These are phyloP conservation scores for Urocyon cinereoargenteus DNA, from an alignment of 2,797 vertebrate species.

Conservation along the genomic window DNA sequence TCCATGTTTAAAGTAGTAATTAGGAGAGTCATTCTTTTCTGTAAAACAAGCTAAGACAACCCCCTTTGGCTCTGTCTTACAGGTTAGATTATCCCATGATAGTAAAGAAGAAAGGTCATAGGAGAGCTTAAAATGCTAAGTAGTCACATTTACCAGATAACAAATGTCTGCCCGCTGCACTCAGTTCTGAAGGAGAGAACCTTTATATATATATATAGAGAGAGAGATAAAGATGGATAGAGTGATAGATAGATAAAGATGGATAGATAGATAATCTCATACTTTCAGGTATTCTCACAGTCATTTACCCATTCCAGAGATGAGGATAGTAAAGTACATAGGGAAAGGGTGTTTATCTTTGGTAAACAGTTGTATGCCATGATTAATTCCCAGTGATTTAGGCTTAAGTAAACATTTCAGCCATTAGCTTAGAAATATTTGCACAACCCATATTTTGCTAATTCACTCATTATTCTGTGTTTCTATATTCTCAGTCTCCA, in stretches of 20 bases:
- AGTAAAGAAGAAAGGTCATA: not conserved
- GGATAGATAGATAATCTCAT: not conserved
- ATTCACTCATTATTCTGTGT: not conserved
- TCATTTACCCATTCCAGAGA: constrained; percentile 4
- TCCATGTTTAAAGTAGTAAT: not conserved
- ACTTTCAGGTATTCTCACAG: not conserved
- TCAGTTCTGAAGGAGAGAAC: constrained; percentile 30
- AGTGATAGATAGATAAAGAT: not conserved
- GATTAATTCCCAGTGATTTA: not conserved
- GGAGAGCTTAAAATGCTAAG: not conserved
- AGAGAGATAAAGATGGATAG: not conserved
- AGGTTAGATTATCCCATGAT: not conserved
- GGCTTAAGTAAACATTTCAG: not conserved
- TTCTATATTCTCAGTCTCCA: not conserved
- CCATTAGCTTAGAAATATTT: constrained; percentile 2
- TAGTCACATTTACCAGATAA: not conserved
- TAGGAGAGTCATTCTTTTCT: not conserved
- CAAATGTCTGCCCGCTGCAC: not conserved
- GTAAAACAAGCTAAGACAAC: not conserved
- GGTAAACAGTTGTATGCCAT: not conserved
- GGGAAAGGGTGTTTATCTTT: not conserved
- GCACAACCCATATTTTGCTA: not conserved
- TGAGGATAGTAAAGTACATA: not conserved
- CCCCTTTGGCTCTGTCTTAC: not conserved
- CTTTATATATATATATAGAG: too few species aligned